A percentile compares a stretch with the other conserved stretches of the same genome.
phyloP scores from a whole-genome alignment of 1,140 invertebrate genomes.

The Lordiphosa mommai region DNA sequence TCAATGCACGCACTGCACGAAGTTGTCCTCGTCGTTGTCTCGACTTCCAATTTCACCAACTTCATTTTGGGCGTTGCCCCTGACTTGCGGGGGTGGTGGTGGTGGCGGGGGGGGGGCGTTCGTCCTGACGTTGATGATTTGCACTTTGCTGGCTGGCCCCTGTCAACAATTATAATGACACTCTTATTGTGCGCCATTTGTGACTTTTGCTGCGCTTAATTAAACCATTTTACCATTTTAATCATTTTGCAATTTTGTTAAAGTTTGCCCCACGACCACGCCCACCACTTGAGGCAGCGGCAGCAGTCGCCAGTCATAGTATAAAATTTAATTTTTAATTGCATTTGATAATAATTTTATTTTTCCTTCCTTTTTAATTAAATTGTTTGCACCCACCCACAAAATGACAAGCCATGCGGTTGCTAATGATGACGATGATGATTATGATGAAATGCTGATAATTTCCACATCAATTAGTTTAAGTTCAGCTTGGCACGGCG shows the following conservation, averaged over 20 bases:
- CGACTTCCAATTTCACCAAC: conserved; percentile 12
- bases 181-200: conserved; percentile 71
- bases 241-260: conserved; percentile 65
- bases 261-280: conserved; percentile 16
- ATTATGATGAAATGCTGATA: not conserved
- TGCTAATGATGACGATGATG: not conserved
- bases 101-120: not conserved
- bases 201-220: conserved; percentile 39
- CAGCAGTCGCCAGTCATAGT: conserved; percentile 28
- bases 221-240: conserved; percentile 64
- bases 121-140: conserved; percentile 49
- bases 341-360: conserved; percentile 24
- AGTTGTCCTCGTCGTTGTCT: not conserved
- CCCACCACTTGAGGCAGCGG: conserved; percentile 4
- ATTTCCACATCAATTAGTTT: conserved; percentile 12
- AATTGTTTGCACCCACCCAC: conserved; percentile 37
- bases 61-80: conserved; percentile 42
- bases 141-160: conserved; percentile 42
- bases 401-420: conserved; percentile 22
- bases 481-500: conserved; percentile 9
- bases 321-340: conserved; percentile 61
- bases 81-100: not conserved
- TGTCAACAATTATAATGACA: conserved; percentile 68
- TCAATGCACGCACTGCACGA: conserved; percentile 55
- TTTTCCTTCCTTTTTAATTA: conserved; percentile 48